Evolutionary conservation across 1,140 invertebrate species (phyloP).

Genomic region (Melipona quadrifasciata): DNA sequence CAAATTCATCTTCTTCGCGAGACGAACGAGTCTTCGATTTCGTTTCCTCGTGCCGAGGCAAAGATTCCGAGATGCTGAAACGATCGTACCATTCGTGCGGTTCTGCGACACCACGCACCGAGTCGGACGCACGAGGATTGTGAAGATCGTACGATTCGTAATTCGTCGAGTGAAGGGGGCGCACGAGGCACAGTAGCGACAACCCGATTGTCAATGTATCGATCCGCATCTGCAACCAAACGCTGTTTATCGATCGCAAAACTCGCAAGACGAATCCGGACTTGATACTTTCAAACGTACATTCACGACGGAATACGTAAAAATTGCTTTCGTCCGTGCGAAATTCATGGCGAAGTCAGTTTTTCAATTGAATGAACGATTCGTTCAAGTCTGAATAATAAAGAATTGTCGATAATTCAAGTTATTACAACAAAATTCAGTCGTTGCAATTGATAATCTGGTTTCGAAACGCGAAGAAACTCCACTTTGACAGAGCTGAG

Average conservation of each 20-base stretch:
- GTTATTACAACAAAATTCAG: too few relatives aligned
- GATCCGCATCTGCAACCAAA: slow-evolving; percentile 60
- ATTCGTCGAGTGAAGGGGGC: slow-evolving; percentile 14
- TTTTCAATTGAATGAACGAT: neutral
- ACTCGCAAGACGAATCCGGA: neutral
- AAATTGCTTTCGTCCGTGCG: neutral
- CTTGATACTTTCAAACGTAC: neutral
- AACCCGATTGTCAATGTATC: slow-evolving; percentile 10
- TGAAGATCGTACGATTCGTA: neutral
- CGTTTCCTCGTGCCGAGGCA: neutral
- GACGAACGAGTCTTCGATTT: neutral
- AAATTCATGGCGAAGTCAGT: neutral
- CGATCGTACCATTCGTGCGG: neutral
- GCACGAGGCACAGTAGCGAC: slow-evolving; percentile 37
- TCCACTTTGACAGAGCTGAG: too few relatives aligned
- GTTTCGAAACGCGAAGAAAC: too few relatives aligned
- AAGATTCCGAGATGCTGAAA: neutral
- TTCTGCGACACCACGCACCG: neutral
- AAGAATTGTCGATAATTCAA: too few relatives aligned
- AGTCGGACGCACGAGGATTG: neutral
- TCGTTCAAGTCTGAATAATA: too few relatives aligned
- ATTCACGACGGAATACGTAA: neutral
- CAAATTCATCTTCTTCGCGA: neutral
- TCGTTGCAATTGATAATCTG: too few relatives aligned
- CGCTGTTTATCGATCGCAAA: neutral